A percentile compares a stretch with the other conserved stretches of the same genome.
Evolutionary conservation across 2,888 invertebrate species (phyloP).

Genomic region (Drosophila mulleri): DNA sequence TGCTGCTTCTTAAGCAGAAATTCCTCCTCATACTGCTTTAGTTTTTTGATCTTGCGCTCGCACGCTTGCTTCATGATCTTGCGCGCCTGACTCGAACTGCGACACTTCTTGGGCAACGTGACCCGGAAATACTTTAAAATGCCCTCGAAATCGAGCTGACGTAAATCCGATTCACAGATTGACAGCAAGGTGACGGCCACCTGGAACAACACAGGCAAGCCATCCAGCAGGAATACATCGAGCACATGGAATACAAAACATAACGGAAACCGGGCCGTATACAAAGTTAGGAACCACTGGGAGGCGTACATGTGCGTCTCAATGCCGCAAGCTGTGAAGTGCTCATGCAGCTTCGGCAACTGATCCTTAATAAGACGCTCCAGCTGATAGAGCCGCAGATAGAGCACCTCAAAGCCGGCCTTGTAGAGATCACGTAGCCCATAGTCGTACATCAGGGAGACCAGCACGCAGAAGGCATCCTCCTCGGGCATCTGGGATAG

Average conservation of each 20-base stretch:
- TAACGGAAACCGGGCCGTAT: conserved; percentile 99
- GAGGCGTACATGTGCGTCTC: conserved; percentile 99
- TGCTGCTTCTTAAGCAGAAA: conserved; percentile 91
- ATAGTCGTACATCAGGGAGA: conserved; percentile 98
- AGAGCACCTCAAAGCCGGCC: conserved; percentile 98
- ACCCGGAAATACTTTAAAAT: conserved; percentile 99
- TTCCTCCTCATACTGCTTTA: conserved; percentile 98
- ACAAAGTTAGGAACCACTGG: conserved; percentile 99
- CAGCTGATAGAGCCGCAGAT: conserved; percentile 97
- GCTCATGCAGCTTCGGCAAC: conserved; percentile 91
- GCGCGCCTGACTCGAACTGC: conserved; percentile 94
- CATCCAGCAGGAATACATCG: conserved; percentile 97
- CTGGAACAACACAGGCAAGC: conserved; percentile 97
- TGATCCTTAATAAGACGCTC: conserved; percentile 95
- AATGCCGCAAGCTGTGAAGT: conserved; percentile 92
- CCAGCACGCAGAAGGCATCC: conserved; percentile 98
- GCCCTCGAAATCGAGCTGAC: conserved; percentile 98
- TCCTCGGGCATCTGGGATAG: conserved; percentile 97
- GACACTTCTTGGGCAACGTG: conserved; percentile 97
- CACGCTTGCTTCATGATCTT: conserved; percentile 96
- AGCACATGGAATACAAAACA: conserved; percentile 98
- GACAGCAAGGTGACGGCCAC: conserved; percentile 96
- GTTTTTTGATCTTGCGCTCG: conserved; percentile 95
- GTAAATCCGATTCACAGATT: conserved; percentile 95
- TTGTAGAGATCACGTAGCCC: conserved; percentile 97